Conservation (phyloP, 2,888 invertebrate species). For the Campoplex capitator region DNA sequence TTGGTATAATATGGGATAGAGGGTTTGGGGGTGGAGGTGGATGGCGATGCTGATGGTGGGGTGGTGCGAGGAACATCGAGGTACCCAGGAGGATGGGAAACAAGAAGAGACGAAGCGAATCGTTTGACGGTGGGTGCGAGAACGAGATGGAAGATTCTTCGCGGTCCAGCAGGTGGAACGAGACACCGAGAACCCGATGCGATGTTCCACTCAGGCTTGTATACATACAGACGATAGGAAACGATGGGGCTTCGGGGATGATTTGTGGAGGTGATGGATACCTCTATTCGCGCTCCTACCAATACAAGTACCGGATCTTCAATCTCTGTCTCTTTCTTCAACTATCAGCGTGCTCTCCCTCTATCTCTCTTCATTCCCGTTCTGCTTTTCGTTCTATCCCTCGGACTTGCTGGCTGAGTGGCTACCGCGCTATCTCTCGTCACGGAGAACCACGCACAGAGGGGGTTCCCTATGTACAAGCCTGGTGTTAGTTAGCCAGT, state of each 20-base stretch:
- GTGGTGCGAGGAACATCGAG: slow-evolving; percentile 35
- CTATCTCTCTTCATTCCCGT: slow-evolving; percentile 22
- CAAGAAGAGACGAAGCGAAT: slow-evolving; percentile 15
- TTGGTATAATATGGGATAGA: slow-evolving; percentile 51
- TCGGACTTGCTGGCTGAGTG: slow-evolving; percentile 84
- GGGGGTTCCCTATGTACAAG: slow-evolving; percentile 46
- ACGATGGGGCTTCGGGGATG: slow-evolving; percentile 46
- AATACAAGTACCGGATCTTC: slow-evolving; percentile 37
- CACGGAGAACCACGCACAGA: slow-evolving; percentile 68
- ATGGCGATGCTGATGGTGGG: slow-evolving; percentile 49
- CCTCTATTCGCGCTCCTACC: slow-evolving; percentile 46
- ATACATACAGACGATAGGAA: slow-evolving; percentile 35
- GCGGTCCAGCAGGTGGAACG: slow-evolving; percentile 61
- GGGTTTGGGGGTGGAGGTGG: slow-evolving; percentile 27
- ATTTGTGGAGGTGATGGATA: slow-evolving; percentile 52
- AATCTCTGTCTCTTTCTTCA: slow-evolving; percentile 5
- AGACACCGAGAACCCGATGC: slow-evolving; percentile 39
- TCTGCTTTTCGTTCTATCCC: slow-evolving; percentile 60
- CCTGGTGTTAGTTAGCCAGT: slow-evolving; percentile 80
- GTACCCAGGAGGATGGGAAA: slow-evolving; percentile 35
- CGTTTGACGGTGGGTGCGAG: slow-evolving; percentile 2
- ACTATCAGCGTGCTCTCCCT: background rate
- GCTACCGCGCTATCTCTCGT: slow-evolving; percentile 75
- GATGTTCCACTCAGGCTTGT: slow-evolving; percentile 57
- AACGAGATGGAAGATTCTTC: slow-evolving; percentile 49